Base-by-base conservation (phyloP, 37 sponge, comb jelly and placozoan species). In the Ephydatia muelleri region DNA sequence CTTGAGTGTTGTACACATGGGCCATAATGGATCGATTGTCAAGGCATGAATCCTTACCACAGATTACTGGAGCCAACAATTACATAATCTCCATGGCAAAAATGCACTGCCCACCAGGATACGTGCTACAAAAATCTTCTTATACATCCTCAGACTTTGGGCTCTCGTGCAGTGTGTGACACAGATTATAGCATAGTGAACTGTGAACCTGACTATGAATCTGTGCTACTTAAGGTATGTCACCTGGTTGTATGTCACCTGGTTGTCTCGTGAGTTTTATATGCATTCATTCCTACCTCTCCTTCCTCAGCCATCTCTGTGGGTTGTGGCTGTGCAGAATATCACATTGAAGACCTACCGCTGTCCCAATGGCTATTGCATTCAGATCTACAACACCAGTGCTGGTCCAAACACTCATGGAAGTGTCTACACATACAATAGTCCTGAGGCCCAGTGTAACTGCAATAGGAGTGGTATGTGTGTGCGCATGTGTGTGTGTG, bases 351-450 rank as follows among this genome's bases (percentile, higher is more conserved):
- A 66, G 57, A 80, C 87, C 43, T 74, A 33, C 68, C 74, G 73
- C 26, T 88, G 89, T 34, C 89, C 89, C 19, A 27, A 67, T 49
- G 84, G 89, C 1, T 79, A 88, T 80, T 88, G 89, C 22, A 22
- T 67, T 19, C 83, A 84, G 49, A 34, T 25, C 2, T 26, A 79
- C 9, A 23, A 27, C 13, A 34, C 57, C 71, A 72, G 12, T 21
- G 27, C 43, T 37, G 84, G 89, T 2, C 31, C 23, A 19, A 25
- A 8, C 31, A 27, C 36, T 26, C 79, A 84, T 78, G 32, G 34
- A 8, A 79, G 49, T 37, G 68, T 83, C 70, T 71, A 68, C 47
- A 66, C 78, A 30, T 22, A 43, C 13, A 21, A 64, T 16, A 19
- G 28, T n/a, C 65, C 34, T 25, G 80, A 88, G 27, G 21, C n/a